Conservation (phyloP, 2,113 vertebrate species). For the Anguilla rostrata region DNA sequence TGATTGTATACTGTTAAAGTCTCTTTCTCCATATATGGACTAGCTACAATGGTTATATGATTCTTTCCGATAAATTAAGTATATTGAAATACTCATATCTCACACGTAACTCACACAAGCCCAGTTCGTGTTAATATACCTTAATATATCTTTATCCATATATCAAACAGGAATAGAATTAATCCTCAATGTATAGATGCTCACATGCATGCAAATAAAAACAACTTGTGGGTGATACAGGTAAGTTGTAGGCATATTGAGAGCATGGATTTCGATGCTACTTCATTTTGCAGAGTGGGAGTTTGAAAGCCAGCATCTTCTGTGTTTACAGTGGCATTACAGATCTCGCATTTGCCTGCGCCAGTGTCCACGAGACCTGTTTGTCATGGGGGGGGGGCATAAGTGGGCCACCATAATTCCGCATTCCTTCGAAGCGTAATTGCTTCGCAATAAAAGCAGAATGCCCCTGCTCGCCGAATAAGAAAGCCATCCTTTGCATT, state of each 20-base stretch:
- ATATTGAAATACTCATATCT: background rate
- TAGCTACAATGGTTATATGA: background rate
- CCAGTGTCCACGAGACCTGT: background rate
- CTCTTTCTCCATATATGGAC: background rate
- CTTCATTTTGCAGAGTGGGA: background rate
- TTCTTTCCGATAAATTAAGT: too few species aligned
- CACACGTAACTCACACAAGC: background rate
- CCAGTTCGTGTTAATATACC: background rate
- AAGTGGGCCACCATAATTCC: background rate
- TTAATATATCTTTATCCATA: background rate
- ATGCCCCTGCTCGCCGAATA: slow-evolving; percentile 54
- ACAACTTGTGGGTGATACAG: background rate
- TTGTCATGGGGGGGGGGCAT: background rate
- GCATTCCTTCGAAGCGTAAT: background rate
- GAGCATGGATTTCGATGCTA: background rate
- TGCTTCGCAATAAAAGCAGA: slow-evolving; percentile 58
- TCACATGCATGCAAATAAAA: background rate
- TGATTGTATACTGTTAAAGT: background rate
- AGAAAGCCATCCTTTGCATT: background rate
- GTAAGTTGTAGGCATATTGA: background rate
- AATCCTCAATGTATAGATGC: background rate
- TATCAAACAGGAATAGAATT: background rate
- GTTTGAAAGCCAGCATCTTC: background rate
- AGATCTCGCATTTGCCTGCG: background rate
- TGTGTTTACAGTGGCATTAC: background rate